These are phyloP conservation scores for Nyctibius bracteatus DNA, from an alignment of 2,113 vertebrate genomes.

Conservation along the genomic window DNA sequence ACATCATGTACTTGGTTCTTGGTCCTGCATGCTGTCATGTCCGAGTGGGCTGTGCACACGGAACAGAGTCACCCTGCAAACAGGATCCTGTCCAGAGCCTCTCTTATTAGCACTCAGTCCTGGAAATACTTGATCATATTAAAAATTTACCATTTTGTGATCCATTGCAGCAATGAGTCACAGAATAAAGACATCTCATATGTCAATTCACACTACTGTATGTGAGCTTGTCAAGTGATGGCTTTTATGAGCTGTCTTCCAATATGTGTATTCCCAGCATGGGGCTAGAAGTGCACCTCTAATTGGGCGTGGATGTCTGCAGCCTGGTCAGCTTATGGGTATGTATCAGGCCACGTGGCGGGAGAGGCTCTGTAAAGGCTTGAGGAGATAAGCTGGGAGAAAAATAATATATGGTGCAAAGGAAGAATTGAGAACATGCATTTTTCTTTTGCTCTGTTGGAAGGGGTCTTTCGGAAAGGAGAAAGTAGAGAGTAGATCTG, in stretches of 20 bases:
- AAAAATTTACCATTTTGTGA: not conserved
- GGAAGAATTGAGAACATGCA: not conserved
- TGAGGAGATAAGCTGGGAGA: not conserved
- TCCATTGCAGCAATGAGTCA: not conserved
- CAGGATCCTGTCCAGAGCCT: not conserved
- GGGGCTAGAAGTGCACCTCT: not conserved
- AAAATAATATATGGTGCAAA: not conserved
- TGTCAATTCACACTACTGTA: not conserved
- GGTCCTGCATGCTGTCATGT: not conserved
- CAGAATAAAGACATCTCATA: not conserved
- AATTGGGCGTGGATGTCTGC: not conserved
- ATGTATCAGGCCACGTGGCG: not conserved
- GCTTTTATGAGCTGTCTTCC: not conserved
- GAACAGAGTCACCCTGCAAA: not conserved
- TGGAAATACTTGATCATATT: not conserved
- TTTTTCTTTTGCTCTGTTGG: not conserved
- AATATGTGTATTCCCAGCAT: not conserved
- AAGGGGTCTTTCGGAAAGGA: not conserved
- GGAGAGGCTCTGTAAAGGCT: not conserved
- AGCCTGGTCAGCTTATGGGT: not conserved
- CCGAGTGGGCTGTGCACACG: no score
- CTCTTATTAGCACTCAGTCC: not conserved
- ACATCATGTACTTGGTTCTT: not conserved
- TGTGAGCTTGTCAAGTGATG: not conserved
- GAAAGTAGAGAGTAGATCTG: not conserved